Base-by-base conservation (phyloP, 2,113 vertebrate genomes). In the Onychorhynchus coronatus region DNA sequence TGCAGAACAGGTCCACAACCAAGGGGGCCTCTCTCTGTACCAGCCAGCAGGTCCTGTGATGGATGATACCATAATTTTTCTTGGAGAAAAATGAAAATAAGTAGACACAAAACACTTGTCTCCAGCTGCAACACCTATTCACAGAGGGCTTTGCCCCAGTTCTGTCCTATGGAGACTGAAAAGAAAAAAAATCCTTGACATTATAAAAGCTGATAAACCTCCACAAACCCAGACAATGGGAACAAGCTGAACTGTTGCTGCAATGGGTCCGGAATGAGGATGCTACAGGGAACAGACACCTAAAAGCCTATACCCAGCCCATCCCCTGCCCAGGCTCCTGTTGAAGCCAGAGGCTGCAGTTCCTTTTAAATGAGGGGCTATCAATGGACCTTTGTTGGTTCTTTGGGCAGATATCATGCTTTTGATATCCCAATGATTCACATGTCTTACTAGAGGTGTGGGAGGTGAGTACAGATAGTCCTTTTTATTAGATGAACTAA, bases 191-290 rank as follows among this genome's bases (percentile, higher is more conserved):
- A 75, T 37, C 31, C 18, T n/a, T 41, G 24, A 24, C 17, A 12
- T 25, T 30, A 8, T 11, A 50, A 68, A 61, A 80, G 12, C 61
- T 88, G 56, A 33, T 25, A 59, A 73, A 39, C 4, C 5, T 16
- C 14, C 0, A 0, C 1, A 5, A 80, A 70, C 13, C 22, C 28
- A 50, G 27, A 4, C 1, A 2, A 63, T 19, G 49, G 24, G 33
- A 79, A 11, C 39, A 50, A 74, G 62, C 42, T 73, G 41, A 65
- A 18, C 4, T 9, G 19, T 28, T 76, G 33, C 49, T 42, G 47
- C 41, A 46, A 7, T 2, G 3, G 27, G 42, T 63, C 24, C 52
- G 58, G 61, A 52, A 50, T 4, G 2, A 49, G 30, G 66, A 39
- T 30, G 39, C 21, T 37, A 10, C 1, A 14, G 28, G 27, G 8